Evolutionary conservation across 2,113 vertebrate species (phyloP).

Genomic region (Malurus melanocephalus): DNA sequence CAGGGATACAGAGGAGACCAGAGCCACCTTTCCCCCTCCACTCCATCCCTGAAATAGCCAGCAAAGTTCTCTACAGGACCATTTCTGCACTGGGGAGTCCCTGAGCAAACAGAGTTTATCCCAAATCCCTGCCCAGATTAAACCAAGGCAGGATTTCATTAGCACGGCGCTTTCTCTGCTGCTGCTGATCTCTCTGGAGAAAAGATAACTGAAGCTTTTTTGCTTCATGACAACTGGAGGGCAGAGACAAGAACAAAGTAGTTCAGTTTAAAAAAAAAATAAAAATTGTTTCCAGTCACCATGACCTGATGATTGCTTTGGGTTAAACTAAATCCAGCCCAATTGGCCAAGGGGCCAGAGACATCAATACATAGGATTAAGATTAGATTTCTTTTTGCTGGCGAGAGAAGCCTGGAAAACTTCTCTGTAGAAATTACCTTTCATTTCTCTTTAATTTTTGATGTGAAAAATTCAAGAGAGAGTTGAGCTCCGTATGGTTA

Average conservation of each 20-base stretch:
- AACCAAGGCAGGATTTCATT: slow-evolving; percentile 32
- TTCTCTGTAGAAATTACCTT: not conserved
- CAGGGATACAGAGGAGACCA: not conserved
- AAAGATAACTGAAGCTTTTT: slow-evolving; percentile 15
- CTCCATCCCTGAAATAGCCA: not conserved
- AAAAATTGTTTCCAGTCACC: slow-evolving; percentile 34
- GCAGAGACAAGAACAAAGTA: not conserved
- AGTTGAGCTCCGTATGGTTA: not conserved
- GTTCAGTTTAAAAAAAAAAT: not conserved
- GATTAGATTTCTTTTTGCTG: not conserved
- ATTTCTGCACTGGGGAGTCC: not conserved
- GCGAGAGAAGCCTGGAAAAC: not conserved
- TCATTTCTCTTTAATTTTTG: slow-evolving; percentile 2
- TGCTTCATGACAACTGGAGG: not conserved
- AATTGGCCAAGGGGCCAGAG: slow-evolving; percentile 15
- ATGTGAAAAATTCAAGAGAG: not conserved
- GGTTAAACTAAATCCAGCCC: slow-evolving; percentile 38
- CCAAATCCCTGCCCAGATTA: slow-evolving; percentile 13
- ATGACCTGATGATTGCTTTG: slow-evolving; percentile 29
- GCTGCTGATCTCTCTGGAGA: slow-evolving; percentile 2
- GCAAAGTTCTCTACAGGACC: not conserved
- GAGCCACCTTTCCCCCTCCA: not conserved
- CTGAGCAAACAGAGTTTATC: not conserved
- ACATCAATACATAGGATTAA: not conserved
- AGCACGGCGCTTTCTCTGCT: not conserved